Evolutionary conservation across 2,888 invertebrate genomes (phyloP).

Genomic region (Norana najaformis): DNA sequence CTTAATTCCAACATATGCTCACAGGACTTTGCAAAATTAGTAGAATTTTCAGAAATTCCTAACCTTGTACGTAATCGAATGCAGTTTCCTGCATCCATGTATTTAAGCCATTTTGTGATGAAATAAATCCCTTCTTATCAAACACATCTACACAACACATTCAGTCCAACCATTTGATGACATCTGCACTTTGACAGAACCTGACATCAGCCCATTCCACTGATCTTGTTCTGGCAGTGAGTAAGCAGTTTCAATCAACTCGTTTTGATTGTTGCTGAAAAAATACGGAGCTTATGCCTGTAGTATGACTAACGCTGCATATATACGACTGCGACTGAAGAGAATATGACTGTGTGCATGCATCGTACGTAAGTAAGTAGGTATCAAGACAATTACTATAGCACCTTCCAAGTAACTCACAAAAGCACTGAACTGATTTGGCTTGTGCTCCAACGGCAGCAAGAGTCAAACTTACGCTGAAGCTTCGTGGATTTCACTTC

Average conservation of each 20-base stretch:
- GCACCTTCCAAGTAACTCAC: neutral
- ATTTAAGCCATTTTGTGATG: neutral
- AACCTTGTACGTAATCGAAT: neutral
- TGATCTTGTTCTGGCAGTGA: neutral
- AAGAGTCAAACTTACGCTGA: constrained; percentile 61
- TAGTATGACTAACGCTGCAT: no score
- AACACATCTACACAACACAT: no score
- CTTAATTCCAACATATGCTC: no score
- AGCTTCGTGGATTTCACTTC: constrained; percentile 67
- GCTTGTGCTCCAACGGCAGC: neutral
- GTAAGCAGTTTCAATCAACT: neutral
- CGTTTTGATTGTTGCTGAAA: neutral
- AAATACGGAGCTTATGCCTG: neutral
- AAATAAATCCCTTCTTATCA: neutral
- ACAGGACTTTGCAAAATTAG: neutral
- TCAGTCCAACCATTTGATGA: neutral
- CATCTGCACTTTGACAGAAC: neutral
- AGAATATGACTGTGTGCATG: neutral
- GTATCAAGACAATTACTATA: neutral
- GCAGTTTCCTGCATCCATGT: neutral
- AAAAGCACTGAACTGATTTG: neutral
- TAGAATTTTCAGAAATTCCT: neutral
- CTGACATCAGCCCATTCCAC: neutral
- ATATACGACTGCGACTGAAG: no score
- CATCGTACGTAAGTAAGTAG: neutral